Conservation (phyloP, 2,113 vertebrate genomes). For the Nothocercus nigrocapillus region DNA sequence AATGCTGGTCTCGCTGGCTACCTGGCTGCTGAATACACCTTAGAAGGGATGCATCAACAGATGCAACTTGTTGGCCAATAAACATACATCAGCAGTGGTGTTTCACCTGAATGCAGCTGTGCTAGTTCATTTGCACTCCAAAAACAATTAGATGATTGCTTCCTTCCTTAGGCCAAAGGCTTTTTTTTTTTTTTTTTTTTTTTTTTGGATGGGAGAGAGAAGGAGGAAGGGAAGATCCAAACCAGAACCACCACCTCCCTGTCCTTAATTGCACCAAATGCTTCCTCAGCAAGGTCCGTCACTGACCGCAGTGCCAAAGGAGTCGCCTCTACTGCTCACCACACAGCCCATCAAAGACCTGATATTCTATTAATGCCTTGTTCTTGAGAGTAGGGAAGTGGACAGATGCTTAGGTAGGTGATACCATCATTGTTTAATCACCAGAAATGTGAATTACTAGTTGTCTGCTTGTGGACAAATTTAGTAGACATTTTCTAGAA, state of each 20-base stretch:
- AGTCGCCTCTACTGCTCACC: slow-evolving; percentile 6
- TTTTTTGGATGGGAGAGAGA: neutral
- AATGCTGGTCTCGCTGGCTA: neutral
- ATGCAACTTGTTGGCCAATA: neutral
- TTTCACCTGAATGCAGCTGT: neutral
- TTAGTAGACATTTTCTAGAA: neutral
- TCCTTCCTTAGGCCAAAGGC: neutral
- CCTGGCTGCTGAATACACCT: neutral
- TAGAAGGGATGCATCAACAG: neutral
- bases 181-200: neutral
- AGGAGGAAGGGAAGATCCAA: neutral
- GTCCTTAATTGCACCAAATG: neutral
- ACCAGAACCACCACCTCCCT: neutral
- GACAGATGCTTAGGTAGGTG: neutral
- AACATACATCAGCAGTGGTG: neutral
- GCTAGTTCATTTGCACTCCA: neutral
- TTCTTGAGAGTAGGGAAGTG: neutral
- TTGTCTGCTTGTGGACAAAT: neutral
- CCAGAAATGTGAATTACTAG: neutral
- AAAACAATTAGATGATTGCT: neutral
- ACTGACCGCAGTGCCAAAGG: slow-evolving; percentile 3
- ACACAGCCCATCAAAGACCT: neutral
- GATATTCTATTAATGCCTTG: neutral
- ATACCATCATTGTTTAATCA: neutral
- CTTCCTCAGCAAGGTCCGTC: slow-evolving; percentile 38